Evolutionary conservation across 2,113 vertebrate genomes (phyloP).

Genomic region (Mesoclemmys tuberculata): DNA sequence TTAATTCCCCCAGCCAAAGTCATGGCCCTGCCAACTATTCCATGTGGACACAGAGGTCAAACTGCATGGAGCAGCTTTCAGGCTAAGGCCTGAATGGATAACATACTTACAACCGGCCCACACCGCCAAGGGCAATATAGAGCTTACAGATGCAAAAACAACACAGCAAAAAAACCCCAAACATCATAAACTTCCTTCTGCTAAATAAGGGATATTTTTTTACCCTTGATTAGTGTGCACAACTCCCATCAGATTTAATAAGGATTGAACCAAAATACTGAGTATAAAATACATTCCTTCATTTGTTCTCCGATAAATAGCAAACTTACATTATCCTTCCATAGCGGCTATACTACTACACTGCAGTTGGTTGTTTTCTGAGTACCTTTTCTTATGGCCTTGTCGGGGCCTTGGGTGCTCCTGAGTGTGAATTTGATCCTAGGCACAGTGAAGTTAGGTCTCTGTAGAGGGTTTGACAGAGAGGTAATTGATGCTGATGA

Average conservation of each 20-base stretch:
- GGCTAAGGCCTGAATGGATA: neutral
- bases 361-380: neutral
- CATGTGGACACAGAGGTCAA: neutral
- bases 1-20: neutral
- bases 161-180: neutral
- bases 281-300: neutral
- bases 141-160: neutral
- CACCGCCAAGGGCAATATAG: neutral
- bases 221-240: neutral
- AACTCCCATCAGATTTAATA: neutral
- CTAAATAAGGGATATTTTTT: neutral
- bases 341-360: neutral
- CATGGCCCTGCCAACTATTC: constrained; percentile 5
- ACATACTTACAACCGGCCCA: neutral
- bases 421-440: neutral
- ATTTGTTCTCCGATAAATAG: neutral
- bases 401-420: neutral
- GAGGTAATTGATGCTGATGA: neutral
- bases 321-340: neutral
- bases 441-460: neutral
- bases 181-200: neutral
- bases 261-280: neutral
- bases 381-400: neutral
- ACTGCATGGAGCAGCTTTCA: neutral
- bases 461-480: neutral